Conservation (phyloP, 2,797 vertebrate genomes). For the Sebastes elongatus region DNA sequence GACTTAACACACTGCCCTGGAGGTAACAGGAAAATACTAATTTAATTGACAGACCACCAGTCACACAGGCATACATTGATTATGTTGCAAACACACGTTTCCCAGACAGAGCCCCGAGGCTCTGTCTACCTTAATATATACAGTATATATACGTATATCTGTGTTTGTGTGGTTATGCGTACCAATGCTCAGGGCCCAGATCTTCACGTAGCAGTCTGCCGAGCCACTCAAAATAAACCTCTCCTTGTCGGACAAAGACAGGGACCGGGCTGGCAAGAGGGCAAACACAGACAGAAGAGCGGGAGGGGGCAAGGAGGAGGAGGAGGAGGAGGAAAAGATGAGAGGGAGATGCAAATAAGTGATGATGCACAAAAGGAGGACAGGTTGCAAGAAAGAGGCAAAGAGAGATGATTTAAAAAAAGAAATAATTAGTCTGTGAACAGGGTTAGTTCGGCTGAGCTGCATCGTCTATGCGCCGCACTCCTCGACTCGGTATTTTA, state of each 20-base stretch:
- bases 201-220: constrained; percentile 83
- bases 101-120: constrained; percentile 25
- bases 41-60: constrained; percentile 52
- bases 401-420: constrained; percentile 5
- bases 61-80: constrained; percentile 42
- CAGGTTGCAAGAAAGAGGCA: constrained; percentile 6
- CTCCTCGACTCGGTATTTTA: constrained; percentile 29
- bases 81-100: constrained; percentile 10
- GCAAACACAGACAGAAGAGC: constrained; percentile 50
- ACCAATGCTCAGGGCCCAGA: constrained; percentile 85
- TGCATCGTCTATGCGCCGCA: constrained; percentile 4
- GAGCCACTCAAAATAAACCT: constrained; percentile 86
- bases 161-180: constrained; percentile 36
- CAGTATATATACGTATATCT: not conserved
- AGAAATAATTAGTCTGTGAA: constrained; percentile 13
- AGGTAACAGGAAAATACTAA: constrained; percentile 51
- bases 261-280: constrained; percentile 68
- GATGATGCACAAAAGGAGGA: constrained; percentile 37
- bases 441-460: not conserved
- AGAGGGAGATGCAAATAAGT: constrained; percentile 48
- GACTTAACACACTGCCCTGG: constrained; percentile 87
- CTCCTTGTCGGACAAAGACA: constrained; percentile 79
- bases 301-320: not conserved
- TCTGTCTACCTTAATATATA: constrained; percentile 9
- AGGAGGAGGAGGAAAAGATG: constrained; percentile 3